Percentiles rank a stretch among this genome's conserved stretches.
These are phyloP conservation scores for Peromyscus nudipes DNA, from an alignment of 2,797 vertebrate species.

Conservation along the genomic window DNA sequence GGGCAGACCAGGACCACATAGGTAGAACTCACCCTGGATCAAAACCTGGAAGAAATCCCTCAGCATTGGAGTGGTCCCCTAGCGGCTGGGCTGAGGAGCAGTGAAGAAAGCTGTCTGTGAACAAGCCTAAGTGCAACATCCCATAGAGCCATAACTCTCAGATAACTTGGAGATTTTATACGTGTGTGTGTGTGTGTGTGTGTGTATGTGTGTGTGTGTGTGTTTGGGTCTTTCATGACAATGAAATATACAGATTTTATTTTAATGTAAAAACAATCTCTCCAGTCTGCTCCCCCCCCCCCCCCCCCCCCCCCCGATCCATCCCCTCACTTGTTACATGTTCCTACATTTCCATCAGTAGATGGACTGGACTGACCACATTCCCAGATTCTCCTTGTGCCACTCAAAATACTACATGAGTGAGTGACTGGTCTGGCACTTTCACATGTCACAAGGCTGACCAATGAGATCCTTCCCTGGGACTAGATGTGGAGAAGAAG, in stretches of 20 bases:
- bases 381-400: background rate
- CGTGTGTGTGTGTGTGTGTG: too few relatives aligned
- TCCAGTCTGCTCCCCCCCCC: background rate
- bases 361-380: fast-evolving
- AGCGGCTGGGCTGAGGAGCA: background rate
- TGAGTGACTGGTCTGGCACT: background rate
- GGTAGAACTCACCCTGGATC: background rate
- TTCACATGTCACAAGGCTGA: background rate
- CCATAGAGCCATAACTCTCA: background rate
- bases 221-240: background rate
- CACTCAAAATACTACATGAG: background rate
- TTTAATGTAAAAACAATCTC: background rate
- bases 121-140: background rate
- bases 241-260: background rate
- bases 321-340: background rate
- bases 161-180: background rate
- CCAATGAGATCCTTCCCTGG: background rate
- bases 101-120: background rate
- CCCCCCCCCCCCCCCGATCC: fast-evolving
- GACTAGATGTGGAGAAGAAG: background rate
- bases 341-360: background rate
- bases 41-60: slow-evolving; percentile 16
- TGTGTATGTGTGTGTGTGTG: too few relatives aligned
- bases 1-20: background rate
- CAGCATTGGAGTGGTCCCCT: background rate